These are phyloP conservation scores for Megalops cyprinoides DNA, from an alignment of 2,797 vertebrate genomes.

Conservation along the genomic window DNA sequence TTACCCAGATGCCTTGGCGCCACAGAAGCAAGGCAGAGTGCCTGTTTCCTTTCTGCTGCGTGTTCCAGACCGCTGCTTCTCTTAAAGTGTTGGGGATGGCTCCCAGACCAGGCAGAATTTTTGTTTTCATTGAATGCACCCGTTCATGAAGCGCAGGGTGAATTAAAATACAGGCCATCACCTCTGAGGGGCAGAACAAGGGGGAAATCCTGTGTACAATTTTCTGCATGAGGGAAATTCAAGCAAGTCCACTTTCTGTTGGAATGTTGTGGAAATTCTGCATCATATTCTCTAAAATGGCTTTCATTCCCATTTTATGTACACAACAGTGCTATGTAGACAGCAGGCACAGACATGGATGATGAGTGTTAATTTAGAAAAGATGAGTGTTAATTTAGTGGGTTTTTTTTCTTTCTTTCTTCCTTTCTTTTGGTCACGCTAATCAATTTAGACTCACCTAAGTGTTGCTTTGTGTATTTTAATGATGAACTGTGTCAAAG, in stretches of 20 bases:
- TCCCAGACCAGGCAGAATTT: too few species aligned
- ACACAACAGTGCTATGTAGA: background rate
- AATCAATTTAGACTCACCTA: background rate
- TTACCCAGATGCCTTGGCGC: background rate
- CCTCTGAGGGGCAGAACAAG: too few species aligned
- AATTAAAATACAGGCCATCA: too few species aligned
- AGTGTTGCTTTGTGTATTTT: too few species aligned
- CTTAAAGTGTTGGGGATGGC: too few species aligned
- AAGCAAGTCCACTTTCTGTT: background rate
- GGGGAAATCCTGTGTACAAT: slow-evolving; percentile 7
- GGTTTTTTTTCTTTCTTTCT: too few species aligned
- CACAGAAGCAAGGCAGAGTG: background rate
- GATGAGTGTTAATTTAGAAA: too few species aligned
- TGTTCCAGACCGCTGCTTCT: too few species aligned
- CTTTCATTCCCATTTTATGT: background rate
- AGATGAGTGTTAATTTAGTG: too few species aligned
- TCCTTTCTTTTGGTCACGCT: background rate
- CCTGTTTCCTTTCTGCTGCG: background rate
- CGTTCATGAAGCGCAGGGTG: too few species aligned
- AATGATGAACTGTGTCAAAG: too few species aligned
- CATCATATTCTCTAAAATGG: background rate
- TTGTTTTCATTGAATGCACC: too few species aligned
- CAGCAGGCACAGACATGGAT: background rate
- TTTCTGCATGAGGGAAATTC: slow-evolving; percentile 19
- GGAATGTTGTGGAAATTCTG: background rate